Conservation (phyloP, 2,888 invertebrate genomes). For the Arenicola marina region DNA sequence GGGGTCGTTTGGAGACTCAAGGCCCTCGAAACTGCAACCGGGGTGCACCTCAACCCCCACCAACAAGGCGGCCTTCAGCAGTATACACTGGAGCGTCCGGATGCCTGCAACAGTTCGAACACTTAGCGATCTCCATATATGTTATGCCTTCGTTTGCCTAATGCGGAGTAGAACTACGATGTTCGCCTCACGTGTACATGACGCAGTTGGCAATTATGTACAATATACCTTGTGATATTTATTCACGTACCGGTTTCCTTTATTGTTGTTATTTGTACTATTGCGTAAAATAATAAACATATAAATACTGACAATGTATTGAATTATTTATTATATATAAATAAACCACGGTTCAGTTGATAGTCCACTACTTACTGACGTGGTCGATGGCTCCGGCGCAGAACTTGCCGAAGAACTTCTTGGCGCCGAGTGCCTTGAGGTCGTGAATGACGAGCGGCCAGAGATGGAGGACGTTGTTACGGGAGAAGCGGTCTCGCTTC, state of each 20-base stretch:
- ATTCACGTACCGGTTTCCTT: too few species aligned
- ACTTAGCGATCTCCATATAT: too few species aligned
- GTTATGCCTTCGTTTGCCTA: too few species aligned
- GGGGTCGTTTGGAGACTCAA: conserved; percentile 73
- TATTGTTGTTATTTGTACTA: too few species aligned
- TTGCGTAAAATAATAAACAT: neutral
- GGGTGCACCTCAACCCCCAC: conserved; percentile 95
- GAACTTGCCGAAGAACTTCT: conserved; percentile 98
- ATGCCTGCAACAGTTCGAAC: too few species aligned
- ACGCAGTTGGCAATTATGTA: too few species aligned
- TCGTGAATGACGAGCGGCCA: conserved; percentile 99
- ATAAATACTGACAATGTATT: neutral
- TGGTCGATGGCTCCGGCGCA: conserved; percentile 98
- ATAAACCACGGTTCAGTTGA: neutral
- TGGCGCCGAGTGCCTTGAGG: conserved; percentile 88
- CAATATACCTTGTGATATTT: too few species aligned
- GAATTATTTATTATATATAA: neutral
- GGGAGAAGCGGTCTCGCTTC: conserved; percentile 77
- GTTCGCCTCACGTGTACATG: too few species aligned
- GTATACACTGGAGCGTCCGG: conserved; percentile 91
- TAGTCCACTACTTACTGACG: conserved; percentile 71
- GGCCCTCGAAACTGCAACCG: conserved; percentile 84
- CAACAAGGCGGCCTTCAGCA: conserved; percentile 91
- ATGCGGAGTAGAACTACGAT: too few species aligned
- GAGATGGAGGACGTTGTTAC: conserved; percentile 93